Percentiles rank a stretch among this genome's conserved stretches.
Conservation (phyloP, 2,888 invertebrate genomes). For the Apamea epomidion region DNA sequence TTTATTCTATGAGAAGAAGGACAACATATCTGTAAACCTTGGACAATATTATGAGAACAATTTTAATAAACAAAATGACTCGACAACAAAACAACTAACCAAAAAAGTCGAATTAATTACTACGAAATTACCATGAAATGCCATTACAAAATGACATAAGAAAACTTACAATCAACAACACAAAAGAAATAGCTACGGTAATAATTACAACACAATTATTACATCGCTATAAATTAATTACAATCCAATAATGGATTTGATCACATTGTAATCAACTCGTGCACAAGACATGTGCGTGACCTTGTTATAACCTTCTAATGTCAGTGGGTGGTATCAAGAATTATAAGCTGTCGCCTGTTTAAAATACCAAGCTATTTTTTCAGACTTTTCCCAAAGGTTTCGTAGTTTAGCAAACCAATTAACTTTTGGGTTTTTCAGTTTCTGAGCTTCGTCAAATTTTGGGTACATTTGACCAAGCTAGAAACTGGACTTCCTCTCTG, state of each 20-base stretch:
- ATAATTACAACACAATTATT: slow-evolving; percentile 28
- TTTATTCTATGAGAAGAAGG: no score
- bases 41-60: neutral
- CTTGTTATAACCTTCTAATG: slow-evolving; percentile 35
- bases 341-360: neutral
- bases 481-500: neutral
- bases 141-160: neutral
- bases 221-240: slow-evolving; percentile 37
- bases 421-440: neutral
- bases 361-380: neutral
- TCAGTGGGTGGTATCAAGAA: slow-evolving; percentile 15
- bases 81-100: neutral
- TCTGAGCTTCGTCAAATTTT: neutral
- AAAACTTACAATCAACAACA: slow-evolving; percentile 14
- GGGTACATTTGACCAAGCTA: neutral
- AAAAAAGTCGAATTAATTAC: slow-evolving; percentile 3
- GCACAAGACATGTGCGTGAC: slow-evolving; percentile 30
- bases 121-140: neutral
- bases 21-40: no score
- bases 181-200: slow-evolving; percentile 3
- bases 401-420: neutral
- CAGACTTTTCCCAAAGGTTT: neutral
- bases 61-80: slow-evolving; percentile 1
- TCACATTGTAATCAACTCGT: slow-evolving; percentile 52
- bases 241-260: slow-evolving; percentile 45